Conservation (phyloP, 1,140 invertebrate species). For the Phymorhynchus buccinoides region DNA sequence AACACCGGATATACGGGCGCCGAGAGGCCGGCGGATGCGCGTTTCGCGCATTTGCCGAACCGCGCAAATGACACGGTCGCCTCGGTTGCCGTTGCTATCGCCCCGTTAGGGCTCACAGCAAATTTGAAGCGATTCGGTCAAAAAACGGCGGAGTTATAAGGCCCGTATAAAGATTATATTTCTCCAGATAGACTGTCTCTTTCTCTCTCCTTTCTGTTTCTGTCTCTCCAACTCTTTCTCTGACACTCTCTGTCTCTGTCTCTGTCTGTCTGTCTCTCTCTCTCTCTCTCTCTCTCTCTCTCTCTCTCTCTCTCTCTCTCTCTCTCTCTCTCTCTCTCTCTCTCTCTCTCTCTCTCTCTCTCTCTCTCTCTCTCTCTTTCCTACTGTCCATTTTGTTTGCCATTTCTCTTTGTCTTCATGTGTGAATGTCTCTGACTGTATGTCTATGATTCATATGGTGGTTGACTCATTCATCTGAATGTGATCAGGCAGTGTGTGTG, state of each 20-base stretch:
- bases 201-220: too few species aligned
- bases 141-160: too few species aligned
- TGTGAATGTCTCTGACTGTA: not conserved
- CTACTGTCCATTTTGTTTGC: not conserved
- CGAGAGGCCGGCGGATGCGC: too few species aligned
- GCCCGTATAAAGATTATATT: too few species aligned
- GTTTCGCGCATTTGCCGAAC: too few species aligned
- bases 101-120: too few species aligned
- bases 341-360: not conserved
- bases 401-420: not conserved
- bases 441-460: not conserved
- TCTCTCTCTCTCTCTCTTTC: not conserved
- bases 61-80: too few species aligned
- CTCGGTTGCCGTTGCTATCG: too few species aligned
- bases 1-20: too few species aligned
- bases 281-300: not conserved
- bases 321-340: not conserved
- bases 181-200: too few species aligned
- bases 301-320: not conserved
- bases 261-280: not conserved
- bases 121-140: too few species aligned
- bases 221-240: too few species aligned
- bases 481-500: not conserved
- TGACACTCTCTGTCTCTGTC: not conserved
- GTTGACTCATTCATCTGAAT: slow-evolving; percentile 10